These are phyloP conservation scores for Euclidia mi DNA, from an alignment of 2,888 invertebrate genomes.

Conservation along the genomic window DNA sequence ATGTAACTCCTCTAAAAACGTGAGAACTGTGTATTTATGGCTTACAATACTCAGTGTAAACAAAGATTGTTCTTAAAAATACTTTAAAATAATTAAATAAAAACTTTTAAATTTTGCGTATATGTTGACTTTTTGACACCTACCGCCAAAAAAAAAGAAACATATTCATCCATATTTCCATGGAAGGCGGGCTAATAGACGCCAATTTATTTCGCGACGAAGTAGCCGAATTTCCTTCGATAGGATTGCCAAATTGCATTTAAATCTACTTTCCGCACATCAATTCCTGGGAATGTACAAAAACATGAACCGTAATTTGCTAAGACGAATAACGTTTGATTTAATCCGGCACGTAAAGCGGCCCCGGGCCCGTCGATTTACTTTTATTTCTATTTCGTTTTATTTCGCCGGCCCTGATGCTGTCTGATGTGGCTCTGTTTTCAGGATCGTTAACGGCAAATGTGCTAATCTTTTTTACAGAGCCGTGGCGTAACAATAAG, in stretches of 20 bases:
- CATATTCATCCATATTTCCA: constrained; percentile 18
- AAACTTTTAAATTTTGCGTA: too few species aligned
- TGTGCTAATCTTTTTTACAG: constrained; percentile 88
- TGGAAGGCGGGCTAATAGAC: constrained; percentile 19
- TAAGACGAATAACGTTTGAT: constrained; percentile 89
- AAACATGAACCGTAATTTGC: constrained; percentile 87
- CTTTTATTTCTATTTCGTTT: constrained; percentile 88
- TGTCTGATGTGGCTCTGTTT: constrained; percentile 85
- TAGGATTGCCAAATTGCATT: constrained; percentile 72
- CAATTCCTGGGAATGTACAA: constrained; percentile 77
- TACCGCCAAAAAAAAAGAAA: too few species aligned
- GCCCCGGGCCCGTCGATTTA: constrained; percentile 82
- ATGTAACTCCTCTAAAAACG: too few species aligned
- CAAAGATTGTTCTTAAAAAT: too few species aligned
- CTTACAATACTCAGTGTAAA: too few species aligned
- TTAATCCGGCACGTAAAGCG: constrained; percentile 85
- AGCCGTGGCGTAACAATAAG: constrained; percentile 77
- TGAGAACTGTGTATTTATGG: too few species aligned
- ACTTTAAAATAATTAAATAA: too few species aligned
- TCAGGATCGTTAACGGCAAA: constrained; percentile 87
- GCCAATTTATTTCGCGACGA: constrained; percentile 32
- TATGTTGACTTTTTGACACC: too few species aligned
- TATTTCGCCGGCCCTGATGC: constrained; percentile 77
- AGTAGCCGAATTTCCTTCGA: constrained; percentile 59
- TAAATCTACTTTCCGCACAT: constrained; percentile 75